These are phyloP conservation scores for Megaceryle maxima DNA, from an alignment of 2,113 vertebrate species.

Conservation along the genomic window DNA sequence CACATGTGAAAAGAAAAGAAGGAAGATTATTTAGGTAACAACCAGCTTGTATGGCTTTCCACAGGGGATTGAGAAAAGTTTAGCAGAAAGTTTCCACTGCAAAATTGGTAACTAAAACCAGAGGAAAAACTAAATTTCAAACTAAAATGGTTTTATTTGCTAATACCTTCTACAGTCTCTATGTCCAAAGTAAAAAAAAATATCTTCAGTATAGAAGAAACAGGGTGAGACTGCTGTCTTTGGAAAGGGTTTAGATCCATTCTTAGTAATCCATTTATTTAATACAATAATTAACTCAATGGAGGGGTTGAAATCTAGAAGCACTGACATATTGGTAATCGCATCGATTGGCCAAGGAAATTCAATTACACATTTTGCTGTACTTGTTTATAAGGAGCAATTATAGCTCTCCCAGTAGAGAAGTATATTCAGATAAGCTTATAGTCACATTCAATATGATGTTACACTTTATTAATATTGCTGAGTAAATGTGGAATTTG, in stretches of 20 bases:
- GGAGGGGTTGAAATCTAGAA: neutral
- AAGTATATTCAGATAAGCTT: neutral
- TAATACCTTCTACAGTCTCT: neutral
- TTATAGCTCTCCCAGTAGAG: neutral
- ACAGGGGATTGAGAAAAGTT: neutral
- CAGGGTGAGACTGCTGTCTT: neutral
- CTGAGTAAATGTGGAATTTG: neutral
- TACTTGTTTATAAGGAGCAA: neutral
- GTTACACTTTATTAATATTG: neutral
- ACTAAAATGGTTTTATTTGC: neutral
- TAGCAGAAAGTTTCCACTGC: neutral
- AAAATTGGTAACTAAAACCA: neutral
- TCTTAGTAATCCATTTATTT: neutral
- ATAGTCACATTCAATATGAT: neutral
- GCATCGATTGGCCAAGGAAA: neutral
- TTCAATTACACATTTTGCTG: neutral
- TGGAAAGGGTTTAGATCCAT: neutral
- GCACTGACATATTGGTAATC: neutral
- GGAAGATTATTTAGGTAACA: neutral
- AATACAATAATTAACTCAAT: neutral
- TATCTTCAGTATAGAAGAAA: neutral
- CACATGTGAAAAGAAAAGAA: accelerated
- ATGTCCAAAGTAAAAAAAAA: neutral
- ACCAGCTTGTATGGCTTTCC: neutral
- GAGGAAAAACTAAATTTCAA: neutral